Evolutionary conservation across 2,888 invertebrate genomes (phyloP).

Genomic region (Elaeidobius kamerunicus): DNA sequence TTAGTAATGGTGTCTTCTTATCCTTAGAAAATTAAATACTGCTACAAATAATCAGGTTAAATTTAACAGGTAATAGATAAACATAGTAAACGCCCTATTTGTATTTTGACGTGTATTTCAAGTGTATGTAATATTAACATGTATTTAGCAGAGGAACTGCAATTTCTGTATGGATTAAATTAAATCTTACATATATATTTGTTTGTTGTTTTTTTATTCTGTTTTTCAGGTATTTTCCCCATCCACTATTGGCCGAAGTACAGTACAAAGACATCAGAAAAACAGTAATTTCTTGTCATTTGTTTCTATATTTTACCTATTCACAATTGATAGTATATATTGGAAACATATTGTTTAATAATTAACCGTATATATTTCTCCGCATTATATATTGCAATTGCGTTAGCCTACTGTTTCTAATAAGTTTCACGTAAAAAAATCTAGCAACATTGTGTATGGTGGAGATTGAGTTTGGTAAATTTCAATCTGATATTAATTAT

Average conservation of each 20-base stretch:
- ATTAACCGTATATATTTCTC: too few relatives aligned
- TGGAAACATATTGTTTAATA: too few relatives aligned
- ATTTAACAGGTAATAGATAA: slow-evolving; percentile 15
- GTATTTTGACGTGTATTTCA: slow-evolving; percentile 26
- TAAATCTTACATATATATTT: slow-evolving; percentile 40
- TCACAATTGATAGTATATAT: too few relatives aligned
- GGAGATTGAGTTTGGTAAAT: too few relatives aligned
- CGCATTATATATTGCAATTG: too few relatives aligned
- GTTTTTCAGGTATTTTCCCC: slow-evolving; percentile 31
- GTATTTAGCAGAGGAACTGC: slow-evolving; percentile 39
- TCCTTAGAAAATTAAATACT: slow-evolving; percentile 29
- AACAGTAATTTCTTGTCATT: slow-evolving; percentile 5
- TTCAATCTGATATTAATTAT: too few relatives aligned
- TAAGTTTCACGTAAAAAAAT: too few relatives aligned
- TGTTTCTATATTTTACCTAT: too few relatives aligned
- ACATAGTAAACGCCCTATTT: slow-evolving; percentile 16
- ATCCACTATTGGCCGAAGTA: slow-evolving; percentile 11
- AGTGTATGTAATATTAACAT: slow-evolving; percentile 26
- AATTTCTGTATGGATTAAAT: slow-evolving; percentile 41
- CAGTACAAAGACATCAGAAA: slow-evolving; percentile 13
- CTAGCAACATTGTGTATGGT: too few relatives aligned
- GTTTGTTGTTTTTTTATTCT: slow-evolving; percentile 40
- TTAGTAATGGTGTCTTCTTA: slow-evolving; percentile 10
- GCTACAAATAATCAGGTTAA: slow-evolving; percentile 18
- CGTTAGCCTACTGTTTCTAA: too few relatives aligned